Base-by-base conservation (phyloP, 2,888 invertebrate genomes). In the Blomia tropicalis region DNA sequence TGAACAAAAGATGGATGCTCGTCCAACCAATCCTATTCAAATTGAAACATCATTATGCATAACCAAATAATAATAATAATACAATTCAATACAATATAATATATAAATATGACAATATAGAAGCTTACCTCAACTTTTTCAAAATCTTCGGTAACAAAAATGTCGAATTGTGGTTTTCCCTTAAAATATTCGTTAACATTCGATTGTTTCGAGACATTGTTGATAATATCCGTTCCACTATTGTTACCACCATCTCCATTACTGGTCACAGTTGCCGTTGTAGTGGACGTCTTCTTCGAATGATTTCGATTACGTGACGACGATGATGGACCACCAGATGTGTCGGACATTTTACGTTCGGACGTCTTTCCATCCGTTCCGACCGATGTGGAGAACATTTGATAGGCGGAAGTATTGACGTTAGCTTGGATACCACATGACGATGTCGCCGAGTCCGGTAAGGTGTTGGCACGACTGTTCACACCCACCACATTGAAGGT, bases 1-100 rank as follows among this genome's bases (percentile, higher is more conserved):
- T 89, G 86, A 69, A 88, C 86, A 75, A 92, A 93, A 75, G 90
- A 89, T 70, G 87, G 90, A 78, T 93, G 91, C 75, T 91, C 91
- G 77, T 93, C 92, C 69, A 93, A 82, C 92, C 92, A 93, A 70
- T 88, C 83, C 77, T 92, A 91, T 19, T 17, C 19, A 60, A 25
- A n/a, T 17, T 54, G 27, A 47, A 47, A 14, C 7, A 47, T 25
- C 22, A 7, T 47, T 47, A n/a, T 7, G 5, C 51, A 47, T 22
- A n/a, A n/a, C n/a, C n/a, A n/a, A n/a, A n/a, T n/a, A n/a, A n/a
- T n/a, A n/a, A n/a, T n/a, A n/a, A n/a, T n/a, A n/a, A n/a, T n/a
- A n/a, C n/a, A n/a, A n/a, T n/a, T n/a, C n/a, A n/a, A n/a, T n/a
- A n/a, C n/a, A n/a, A n/a, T n/a, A n/a, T 58, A 2, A 27, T 3